Conservation (phyloP, 2,113 vertebrate genomes). For the Okapia johnstoni region DNA sequence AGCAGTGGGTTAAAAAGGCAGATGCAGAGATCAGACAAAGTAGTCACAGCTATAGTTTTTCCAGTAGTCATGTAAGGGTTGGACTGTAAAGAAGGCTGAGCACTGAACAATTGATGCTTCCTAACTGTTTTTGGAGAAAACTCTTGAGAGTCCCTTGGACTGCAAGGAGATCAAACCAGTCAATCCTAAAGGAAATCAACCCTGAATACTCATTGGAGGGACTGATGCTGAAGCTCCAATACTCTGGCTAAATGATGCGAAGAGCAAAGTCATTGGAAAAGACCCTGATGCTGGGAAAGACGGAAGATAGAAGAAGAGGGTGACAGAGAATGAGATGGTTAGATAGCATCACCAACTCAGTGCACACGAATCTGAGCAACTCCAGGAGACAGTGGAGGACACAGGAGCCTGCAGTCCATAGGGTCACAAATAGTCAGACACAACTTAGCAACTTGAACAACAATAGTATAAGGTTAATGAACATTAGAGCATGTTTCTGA, state of each 20-base stretch:
- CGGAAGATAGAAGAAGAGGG: neutral
- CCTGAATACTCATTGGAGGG: neutral
- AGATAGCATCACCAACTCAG: neutral
- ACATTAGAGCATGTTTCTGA: neutral
- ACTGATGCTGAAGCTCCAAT: neutral
- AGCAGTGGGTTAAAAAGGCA: neutral
- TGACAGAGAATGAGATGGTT: neutral
- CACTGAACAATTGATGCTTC: neutral
- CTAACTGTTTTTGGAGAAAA: neutral
- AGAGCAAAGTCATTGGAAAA: neutral
- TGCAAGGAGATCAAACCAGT: neutral
- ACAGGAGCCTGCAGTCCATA: neutral
- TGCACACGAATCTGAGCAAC: neutral
- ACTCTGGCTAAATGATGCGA: neutral
- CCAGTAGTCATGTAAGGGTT: neutral
- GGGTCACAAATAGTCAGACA: neutral
- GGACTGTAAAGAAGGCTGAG: neutral
- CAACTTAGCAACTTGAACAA: neutral
- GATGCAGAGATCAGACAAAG: neutral
- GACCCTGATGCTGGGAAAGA: neutral
- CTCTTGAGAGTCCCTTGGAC: neutral
- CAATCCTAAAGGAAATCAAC: neutral
- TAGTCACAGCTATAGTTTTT: neutral
- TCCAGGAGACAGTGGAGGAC: neutral
- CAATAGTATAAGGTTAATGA: neutral